These are phyloP conservation scores for Pyrocoelia pectoralis DNA, from an alignment of 2,888 invertebrate species.

Conservation along the genomic window DNA sequence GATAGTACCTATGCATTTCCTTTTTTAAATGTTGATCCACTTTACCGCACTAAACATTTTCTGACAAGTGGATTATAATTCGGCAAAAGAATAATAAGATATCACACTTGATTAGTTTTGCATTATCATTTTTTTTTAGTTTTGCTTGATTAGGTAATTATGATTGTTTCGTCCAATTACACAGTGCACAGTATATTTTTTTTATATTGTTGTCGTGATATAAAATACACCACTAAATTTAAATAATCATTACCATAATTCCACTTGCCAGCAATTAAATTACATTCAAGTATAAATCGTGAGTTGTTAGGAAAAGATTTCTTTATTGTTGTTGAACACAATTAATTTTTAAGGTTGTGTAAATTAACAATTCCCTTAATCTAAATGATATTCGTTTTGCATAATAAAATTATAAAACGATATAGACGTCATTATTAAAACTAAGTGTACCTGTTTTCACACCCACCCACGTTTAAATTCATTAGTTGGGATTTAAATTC, in stretches of 20 bases:
- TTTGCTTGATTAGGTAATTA: too few relatives aligned
- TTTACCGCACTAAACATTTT: too few relatives aligned
- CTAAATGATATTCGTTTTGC: not conserved
- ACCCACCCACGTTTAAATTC: slow-evolving; percentile 2
- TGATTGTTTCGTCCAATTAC: too few relatives aligned
- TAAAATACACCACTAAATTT: not conserved
- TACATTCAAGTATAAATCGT: not conserved
- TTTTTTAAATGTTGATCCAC: too few relatives aligned
- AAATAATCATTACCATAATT: not conserved
- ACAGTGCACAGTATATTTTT: too few relatives aligned
- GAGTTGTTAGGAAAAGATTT: not conserved
- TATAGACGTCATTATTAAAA: slow-evolving; percentile 1
- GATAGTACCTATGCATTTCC: too few relatives aligned
- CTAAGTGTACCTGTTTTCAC: not conserved
- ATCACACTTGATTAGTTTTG: too few relatives aligned
- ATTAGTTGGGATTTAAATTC: slow-evolving; percentile 6
- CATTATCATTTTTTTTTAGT: too few relatives aligned
- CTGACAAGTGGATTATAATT: too few relatives aligned
- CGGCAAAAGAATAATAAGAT: too few relatives aligned
- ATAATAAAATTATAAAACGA: not conserved
- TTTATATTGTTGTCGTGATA: not conserved
- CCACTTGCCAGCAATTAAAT: not conserved
- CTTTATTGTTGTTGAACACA: not conserved
- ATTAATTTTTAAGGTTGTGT: not conserved
- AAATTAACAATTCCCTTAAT: not conserved